A percentile compares a stretch with the other conserved stretches of the same genome.
Evolutionary conservation across 2,888 invertebrate species (phyloP).

Genomic region (Leptinotarsa juncta): DNA sequence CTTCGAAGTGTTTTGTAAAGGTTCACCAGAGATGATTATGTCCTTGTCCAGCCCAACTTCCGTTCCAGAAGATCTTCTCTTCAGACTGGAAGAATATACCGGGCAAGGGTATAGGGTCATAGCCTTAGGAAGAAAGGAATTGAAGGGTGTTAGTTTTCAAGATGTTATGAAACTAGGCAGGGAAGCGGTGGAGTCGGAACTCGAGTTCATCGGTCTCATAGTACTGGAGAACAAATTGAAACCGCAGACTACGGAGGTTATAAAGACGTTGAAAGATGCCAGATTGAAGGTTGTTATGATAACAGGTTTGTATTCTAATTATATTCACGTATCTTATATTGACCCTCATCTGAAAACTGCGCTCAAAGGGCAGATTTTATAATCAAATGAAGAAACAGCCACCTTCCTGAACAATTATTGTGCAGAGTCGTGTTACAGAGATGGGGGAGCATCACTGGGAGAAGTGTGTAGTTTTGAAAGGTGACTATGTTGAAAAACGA

Average conservation of each 20-base stretch:
- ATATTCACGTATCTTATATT: too few species aligned
- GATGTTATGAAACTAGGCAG: slow-evolving; percentile 78
- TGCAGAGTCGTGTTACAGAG: too few species aligned
- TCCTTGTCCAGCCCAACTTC: slow-evolving; percentile 79
- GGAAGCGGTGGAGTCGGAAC: slow-evolving; percentile 83
- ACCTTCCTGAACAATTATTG: too few species aligned
- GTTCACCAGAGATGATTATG: slow-evolving; percentile 91
- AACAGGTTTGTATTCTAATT: slow-evolving; percentile 74
- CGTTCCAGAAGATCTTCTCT: slow-evolving; percentile 81
- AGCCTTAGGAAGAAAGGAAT: slow-evolving; percentile 79
- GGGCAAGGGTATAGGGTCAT: slow-evolving; percentile 90
- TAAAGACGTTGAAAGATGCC: slow-evolving; percentile 82
- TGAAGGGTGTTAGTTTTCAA: slow-evolving; percentile 72
- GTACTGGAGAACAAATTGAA: slow-evolving; percentile 96
- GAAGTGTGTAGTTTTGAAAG: too few species aligned
- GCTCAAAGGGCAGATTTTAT: too few species aligned
- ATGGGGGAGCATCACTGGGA: too few species aligned
- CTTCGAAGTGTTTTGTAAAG: slow-evolving; percentile 88
- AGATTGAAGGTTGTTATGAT: slow-evolving; percentile 94
- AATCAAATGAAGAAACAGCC: too few species aligned
- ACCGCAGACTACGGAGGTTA: slow-evolving; percentile 84
- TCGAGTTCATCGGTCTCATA: slow-evolving; percentile 88
- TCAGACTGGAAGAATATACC: slow-evolving; percentile 83
- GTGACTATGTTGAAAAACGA: too few species aligned
- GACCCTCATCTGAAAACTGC: too few species aligned